Base-by-base conservation (phyloP, 2,888 invertebrate species). In the Hermaeophaga mercurialis region DNA sequence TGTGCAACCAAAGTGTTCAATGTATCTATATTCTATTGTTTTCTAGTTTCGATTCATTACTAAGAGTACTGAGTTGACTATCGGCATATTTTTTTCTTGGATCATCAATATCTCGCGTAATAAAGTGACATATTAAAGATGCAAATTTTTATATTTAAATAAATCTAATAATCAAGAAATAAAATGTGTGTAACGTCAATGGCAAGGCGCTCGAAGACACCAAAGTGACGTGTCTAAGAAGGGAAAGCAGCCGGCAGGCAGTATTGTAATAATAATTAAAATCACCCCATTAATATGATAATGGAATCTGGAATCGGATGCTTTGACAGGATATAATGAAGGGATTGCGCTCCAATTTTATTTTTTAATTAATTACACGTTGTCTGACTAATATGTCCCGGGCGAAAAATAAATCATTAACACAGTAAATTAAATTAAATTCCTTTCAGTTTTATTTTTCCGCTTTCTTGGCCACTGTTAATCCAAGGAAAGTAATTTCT, bases 221-320 rank as follows among this genome's bases (percentile, higher is more conserved):
- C 26, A 31, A 49, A 49, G 28, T 49, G 49, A 49, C 49, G 31
- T 18, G 41, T 18, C 12, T 28, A 41, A 49, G 19, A 11, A 28
- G 39, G 11, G 18, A 15, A 41, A 41, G 39, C 26, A 49, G 18
- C 39, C 31, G n/a, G 39, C 14, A 28, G 19, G 9, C 49, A 43
- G 17, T 49, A 41, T 49, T 49, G 28, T 41, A 18, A 41, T 47
- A 54, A 47, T 54, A 54, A 47, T 39, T 54, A 47, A 54, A 54
- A 41, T 41, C 36, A 33, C n/a, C 17, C 39, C 41, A 47, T 54
- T 54, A 54, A 47, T 54, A 54, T 47, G 54, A 39, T 47, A 54
- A 54, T 47, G 11, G 31, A 41, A 33, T 28, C 19, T 31, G 22
- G 19, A 54, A 46, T 28, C 38, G 18, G 48, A 24, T 48, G 48